Evolutionary conservation across 1,140 invertebrate species (phyloP), one percentile per base, ranked within the genome.

Genomic region (Hirudo medicinalis): DNA sequence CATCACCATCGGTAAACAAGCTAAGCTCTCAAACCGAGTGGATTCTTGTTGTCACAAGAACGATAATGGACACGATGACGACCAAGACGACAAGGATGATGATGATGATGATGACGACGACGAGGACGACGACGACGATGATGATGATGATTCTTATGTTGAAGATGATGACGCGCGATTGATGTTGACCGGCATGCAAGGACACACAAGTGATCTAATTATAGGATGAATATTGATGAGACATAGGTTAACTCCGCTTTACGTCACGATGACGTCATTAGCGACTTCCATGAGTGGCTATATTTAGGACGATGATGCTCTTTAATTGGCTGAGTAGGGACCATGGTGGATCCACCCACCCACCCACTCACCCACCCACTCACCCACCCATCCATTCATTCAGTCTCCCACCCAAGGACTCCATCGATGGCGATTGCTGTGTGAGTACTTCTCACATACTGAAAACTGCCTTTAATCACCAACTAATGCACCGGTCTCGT

Each of bases 151-250:
- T 60, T 4, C 4, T 15, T 4, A 60, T 15, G 55, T 6, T 15
- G 55, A 60, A 4, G 55, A 60, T 15, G 55, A 60, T 15, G 55
- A 27, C 27, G 55, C n/a, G 15, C 27, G 55, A 60, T n/a, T 63
- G 29, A 63, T 22, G 57, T 15, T 6, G 29, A 63, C 1, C 8
- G 20, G 0, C 11, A 32, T 63, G 57, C 20, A n/a, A 4, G 9
- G 54, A 57, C 32, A 36, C 32, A 36, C 32, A 36, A 36, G 6
- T 36, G 6, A 36, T 36, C 32, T 36, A 36, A 57, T 20, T 20
- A 57, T n/a, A n/a, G 9, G 54, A 57, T 20, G 54, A 25, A 57
- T 57, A 57, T 57, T 57, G 54, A 57, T n/a, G 25, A 57, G 25
- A 20, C 9, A 25, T 3, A 57, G 20, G 25, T n/a, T 25, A 57